Conservation (phyloP, 2,888 invertebrate genomes). For the Tineola bisselliella region DNA sequence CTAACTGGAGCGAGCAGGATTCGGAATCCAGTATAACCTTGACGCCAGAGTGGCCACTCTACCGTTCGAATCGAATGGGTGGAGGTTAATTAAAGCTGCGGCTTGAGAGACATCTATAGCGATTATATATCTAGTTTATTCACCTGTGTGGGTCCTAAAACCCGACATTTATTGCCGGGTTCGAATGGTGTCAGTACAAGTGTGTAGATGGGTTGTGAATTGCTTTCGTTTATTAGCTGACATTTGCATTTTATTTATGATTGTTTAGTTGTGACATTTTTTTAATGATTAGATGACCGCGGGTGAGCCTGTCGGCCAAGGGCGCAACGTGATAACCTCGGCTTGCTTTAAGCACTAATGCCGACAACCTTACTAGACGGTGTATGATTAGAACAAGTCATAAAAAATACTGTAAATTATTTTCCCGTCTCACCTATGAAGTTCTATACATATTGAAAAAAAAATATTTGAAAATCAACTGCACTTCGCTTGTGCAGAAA, state of each 20-base stretch:
- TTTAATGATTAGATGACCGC: slow-evolving; percentile 34
- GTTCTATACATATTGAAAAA: background rate
- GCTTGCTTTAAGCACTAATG: slow-evolving; percentile 24
- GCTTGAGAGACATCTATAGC: slow-evolving; percentile 4
- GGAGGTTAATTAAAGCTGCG: slow-evolving; percentile 44
- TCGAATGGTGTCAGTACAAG: background rate
- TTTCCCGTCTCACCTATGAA: background rate
- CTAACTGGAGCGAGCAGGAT: slow-evolving; percentile 60
- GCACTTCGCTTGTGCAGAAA: background rate
- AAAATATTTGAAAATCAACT: background rate
- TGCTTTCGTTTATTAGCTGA: background rate
- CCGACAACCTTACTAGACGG: slow-evolving; percentile 6
- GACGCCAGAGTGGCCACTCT: slow-evolving; percentile 59
- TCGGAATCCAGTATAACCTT: slow-evolving; percentile 64
- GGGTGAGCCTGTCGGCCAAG: slow-evolving; percentile 49
- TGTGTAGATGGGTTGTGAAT: background rate
- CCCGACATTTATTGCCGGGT: background rate
- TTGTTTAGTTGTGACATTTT: slow-evolving; percentile 20
- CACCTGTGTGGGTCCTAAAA: slow-evolving; percentile 2
- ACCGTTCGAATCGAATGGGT: slow-evolving; percentile 51
- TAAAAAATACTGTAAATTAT: background rate
- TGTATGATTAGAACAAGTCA: background rate
- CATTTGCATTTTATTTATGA: background rate
- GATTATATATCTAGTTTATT: background rate
- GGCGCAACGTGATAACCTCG: slow-evolving; percentile 36